Percentiles rank a stretch among this genome's conserved stretches.
Evolutionary conservation across 1,140 invertebrate genomes (phyloP).

Genomic region (Rhyacophila brunnea): DNA sequence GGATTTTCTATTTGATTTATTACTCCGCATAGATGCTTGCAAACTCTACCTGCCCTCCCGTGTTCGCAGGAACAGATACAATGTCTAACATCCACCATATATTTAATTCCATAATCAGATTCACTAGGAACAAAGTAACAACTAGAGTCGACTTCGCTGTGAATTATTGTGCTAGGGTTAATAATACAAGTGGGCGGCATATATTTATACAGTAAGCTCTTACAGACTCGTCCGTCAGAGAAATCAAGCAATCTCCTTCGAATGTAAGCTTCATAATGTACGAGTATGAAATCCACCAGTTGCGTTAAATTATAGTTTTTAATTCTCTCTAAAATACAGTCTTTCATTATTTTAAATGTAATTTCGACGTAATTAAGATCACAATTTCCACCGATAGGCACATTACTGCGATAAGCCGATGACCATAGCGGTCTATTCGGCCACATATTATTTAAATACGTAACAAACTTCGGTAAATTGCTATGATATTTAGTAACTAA

Average conservation of each 20-base stretch:
- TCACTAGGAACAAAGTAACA: constrained; percentile 32
- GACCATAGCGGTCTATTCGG: constrained; percentile 25
- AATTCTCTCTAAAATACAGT: constrained; percentile 24
- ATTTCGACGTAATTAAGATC: constrained; percentile 24
- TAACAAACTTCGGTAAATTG: constrained; percentile 22
- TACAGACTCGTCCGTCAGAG: constrained; percentile 21
- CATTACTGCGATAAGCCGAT: constrained; percentile 26
- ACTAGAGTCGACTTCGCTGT: constrained; percentile 16
- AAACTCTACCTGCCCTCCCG: constrained; percentile 22
- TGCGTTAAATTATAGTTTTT: constrained; percentile 26
- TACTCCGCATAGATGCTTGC: constrained; percentile 31
- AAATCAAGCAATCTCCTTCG: constrained; percentile 19
- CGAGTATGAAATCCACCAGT: constrained; percentile 28
- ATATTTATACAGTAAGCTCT: constrained; percentile 29
- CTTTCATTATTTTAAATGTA: constrained; percentile 32
- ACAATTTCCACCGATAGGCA: constrained; percentile 9
- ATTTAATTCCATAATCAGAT: constrained; percentile 27
- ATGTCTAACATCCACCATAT: constrained; percentile 31
- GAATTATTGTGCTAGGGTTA: constrained; percentile 28
- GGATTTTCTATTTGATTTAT: constrained; percentile 29
- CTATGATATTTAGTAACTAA: constrained; percentile 21
- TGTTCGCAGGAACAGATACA: constrained; percentile 30
- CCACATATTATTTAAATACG: constrained; percentile 30
- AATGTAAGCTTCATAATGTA: constrained; percentile 29
- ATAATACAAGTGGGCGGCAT: constrained; percentile 29